Evolutionary conservation across 2,797 vertebrate species (phyloP), one percentile per base, ranked within the genome.

Genomic region (Danio kyathit): DNA sequence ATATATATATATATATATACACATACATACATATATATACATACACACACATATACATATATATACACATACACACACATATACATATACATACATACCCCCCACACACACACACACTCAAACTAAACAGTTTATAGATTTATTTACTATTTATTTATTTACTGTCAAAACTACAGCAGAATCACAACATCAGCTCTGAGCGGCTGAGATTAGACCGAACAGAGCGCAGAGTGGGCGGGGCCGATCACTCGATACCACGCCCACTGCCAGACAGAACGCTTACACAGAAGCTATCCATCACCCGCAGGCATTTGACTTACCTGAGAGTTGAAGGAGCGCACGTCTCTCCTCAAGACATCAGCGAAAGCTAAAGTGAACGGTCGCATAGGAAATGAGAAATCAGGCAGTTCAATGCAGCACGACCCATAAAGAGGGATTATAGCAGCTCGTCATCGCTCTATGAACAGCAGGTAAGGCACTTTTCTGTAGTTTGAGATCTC

Each of bases 401-500:
- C 75, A 44, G 21, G 13, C 17, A 52, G 67, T 63, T 79, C 44
- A 76, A 74, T 67, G 73, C 29, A 71, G 56, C 63, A 3, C 70
- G 70, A 43, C 52, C 67, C 41, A 41, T 29, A 19, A 44, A 19
- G 43, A 7, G 16, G 16, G 70, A 60, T 70, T 61, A 14, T 16
- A 21, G 7, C 14, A 71, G 40, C 67, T 63, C 74, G 6, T 51
- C 48, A 2, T 19, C 38, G 7, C 14, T 16, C 17, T 8, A 9
- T 59, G 19, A 49, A 78, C 65, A 54, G 48, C 4, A 61, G 66
- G 76, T 79, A 71, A 79, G n/a, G 10, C 61, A 13, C 57, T 74
- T 74, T 74, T 74, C 44, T 49, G 9, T 21, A 7, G 0, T 60
- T n/a, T n/a, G 14, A 74, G 19, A 38, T 74, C 13, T 60, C 41